Conservation (phyloP, 2,888 invertebrate genomes). For the Mesorhabditis spiculigera region DNA sequence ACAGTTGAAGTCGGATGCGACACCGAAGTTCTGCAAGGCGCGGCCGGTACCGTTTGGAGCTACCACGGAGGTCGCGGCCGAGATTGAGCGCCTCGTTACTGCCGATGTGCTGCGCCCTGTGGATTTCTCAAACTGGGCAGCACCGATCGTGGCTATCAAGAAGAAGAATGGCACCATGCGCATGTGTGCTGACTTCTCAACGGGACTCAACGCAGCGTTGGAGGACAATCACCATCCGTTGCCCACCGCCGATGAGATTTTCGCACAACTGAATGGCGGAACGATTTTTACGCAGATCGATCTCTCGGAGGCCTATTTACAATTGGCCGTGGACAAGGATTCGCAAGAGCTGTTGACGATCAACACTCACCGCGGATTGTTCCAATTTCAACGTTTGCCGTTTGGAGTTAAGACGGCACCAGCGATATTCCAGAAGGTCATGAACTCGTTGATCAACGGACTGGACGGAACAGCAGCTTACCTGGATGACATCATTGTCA, state of each 20-base stretch:
- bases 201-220: conserved; percentile 35
- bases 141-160: conserved; percentile 32
- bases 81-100: conserved; percentile 23
- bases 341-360: conserved; percentile 32
- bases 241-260: conserved; percentile 32
- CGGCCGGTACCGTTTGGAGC: too few relatives aligned
- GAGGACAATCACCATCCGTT: conserved; percentile 29
- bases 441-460: too few relatives aligned
- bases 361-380: too few relatives aligned
- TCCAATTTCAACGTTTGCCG: too few relatives aligned
- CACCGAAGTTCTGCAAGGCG: too few relatives aligned
- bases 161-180: conserved; percentile 35
- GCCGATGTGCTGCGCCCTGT: conserved; percentile 21
- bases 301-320: conserved; percentile 44
- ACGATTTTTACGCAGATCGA: conserved; percentile 27
- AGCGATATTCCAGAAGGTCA: too few relatives aligned
- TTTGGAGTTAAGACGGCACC: too few relatives aligned
- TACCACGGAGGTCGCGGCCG: too few relatives aligned
- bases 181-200: conserved; percentile 38
- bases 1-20: too few relatives aligned
- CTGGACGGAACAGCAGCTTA: too few relatives aligned
- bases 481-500: too few relatives aligned
- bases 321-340: conserved; percentile 27
- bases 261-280: conserved; percentile 27
- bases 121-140: conserved; percentile 32